Percentiles rank a stretch among this genome's conserved stretches.
phyloP scores from a whole-genome alignment of 2,113 vertebrate genomes.

The Lipophrys pholis region DNA sequence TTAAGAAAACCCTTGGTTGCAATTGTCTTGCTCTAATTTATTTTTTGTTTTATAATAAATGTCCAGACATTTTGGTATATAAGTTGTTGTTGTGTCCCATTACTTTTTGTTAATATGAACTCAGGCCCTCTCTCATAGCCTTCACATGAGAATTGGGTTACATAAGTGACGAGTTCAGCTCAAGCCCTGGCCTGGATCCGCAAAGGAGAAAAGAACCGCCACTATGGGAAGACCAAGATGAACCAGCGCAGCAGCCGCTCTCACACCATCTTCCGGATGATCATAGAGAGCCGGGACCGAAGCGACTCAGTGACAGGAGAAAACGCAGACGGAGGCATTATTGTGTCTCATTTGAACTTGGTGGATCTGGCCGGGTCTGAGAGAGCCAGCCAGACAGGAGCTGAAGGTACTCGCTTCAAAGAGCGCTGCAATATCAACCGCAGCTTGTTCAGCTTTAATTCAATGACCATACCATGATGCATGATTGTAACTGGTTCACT shows the following conservation, averaged over 20 bases:
- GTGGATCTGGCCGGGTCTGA: conserved; percentile 97
- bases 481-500: too few species aligned
- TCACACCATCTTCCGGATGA: conserved; percentile 98
- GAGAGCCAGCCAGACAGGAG: conserved; percentile 94
- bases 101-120: too few species aligned
- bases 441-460: conserved; percentile 95
- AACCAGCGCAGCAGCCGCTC: conserved; percentile 96
- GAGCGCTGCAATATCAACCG: conserved; percentile 98
- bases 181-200: conserved; percentile 92
- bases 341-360: conserved; percentile 96
- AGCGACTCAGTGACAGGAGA: conserved; percentile 85
- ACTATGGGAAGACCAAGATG: conserved; percentile 97
- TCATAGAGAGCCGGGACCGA: conserved; percentile 93
- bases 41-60: too few species aligned
- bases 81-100: too few species aligned
- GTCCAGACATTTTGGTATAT: too few species aligned
- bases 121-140: too few species aligned
- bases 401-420: conserved; percentile 94
- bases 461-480: too few species aligned
- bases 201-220: conserved; percentile 95
- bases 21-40: too few species aligned
- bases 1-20: too few species aligned
- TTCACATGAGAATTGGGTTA: too few species aligned
- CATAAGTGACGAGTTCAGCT: conserved; percentile 87
- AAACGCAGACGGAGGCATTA: conserved; percentile 91